phyloP scores from a whole-genome alignment of 1,140 invertebrate species.

The Popillia japonica region DNA sequence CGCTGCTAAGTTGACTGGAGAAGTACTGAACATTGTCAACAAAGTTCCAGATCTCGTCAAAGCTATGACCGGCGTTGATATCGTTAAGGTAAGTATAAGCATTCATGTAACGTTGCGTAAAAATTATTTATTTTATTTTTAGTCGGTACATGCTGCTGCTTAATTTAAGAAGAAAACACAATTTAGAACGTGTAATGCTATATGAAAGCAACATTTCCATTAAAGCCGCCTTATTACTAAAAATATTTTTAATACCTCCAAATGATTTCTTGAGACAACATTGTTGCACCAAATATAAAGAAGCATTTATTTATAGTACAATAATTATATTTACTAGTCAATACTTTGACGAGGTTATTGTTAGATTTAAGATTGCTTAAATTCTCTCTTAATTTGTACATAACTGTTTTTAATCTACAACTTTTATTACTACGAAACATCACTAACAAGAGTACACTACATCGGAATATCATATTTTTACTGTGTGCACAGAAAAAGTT shows the following conservation, averaged over 20 bases:
- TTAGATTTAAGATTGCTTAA: no score
- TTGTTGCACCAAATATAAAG: neutral
- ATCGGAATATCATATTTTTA: no score
- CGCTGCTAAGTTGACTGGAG: slow-evolving; percentile 91
- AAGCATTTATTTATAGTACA: neutral
- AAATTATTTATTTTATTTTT: slow-evolving; percentile 26
- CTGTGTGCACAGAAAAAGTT: no score
- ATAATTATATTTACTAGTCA: no score
- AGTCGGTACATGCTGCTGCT: slow-evolving; percentile 47
- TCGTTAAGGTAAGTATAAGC: slow-evolving; percentile 74
- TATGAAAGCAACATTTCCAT: neutral
- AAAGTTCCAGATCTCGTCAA: slow-evolving; percentile 91
- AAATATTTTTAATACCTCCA: neutral
- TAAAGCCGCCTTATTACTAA: neutral
- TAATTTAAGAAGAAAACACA: neutral
- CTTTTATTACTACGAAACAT: no score
- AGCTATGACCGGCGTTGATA: slow-evolving; percentile 90
- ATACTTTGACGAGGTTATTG: no score
- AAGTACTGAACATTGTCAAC: slow-evolving; percentile 91
- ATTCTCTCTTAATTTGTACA: no score
- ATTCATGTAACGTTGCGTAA: slow-evolving; percentile 9
- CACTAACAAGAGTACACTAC: no score
- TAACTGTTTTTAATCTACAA: no score
- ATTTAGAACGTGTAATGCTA: neutral
- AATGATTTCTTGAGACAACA: neutral